phyloP scores from a whole-genome alignment of 2,797 vertebrate species.

The Emys orbicularis region DNA sequence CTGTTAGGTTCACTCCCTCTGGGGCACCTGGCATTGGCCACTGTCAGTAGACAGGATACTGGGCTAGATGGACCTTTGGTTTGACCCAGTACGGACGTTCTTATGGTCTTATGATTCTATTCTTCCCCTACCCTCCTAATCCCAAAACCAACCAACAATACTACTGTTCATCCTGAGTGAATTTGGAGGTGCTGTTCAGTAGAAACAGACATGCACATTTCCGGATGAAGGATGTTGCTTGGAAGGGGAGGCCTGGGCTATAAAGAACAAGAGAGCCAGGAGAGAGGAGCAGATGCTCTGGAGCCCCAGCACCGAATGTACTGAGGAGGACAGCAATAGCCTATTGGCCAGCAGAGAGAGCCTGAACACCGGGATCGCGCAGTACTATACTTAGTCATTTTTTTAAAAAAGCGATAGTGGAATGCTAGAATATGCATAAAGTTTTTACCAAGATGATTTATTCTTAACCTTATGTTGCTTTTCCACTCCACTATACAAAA shows the following conservation, averaged over 20 bases:
- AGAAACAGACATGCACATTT: background rate
- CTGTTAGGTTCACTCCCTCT: too few species aligned
- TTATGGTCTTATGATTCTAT: background rate
- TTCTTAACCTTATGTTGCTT: background rate
- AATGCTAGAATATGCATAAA: background rate
- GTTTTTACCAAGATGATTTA: background rate
- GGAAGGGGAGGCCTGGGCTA: background rate
- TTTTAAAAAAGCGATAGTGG: background rate
- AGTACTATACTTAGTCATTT: background rate
- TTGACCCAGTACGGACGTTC: too few species aligned
- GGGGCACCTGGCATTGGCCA: too few species aligned
- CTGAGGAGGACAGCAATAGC: background rate
- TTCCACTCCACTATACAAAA: background rate
- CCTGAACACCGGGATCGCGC: background rate
- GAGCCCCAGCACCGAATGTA: background rate
- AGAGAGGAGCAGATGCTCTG: background rate
- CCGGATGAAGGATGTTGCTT: background rate
- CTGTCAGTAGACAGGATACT: too few species aligned
- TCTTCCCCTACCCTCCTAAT: background rate
- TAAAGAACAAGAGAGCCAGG: background rate
- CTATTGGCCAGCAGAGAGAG: background rate
- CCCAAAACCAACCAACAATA: background rate
- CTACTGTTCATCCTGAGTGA: background rate
- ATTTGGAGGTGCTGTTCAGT: background rate
- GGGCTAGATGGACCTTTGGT: too few species aligned